A percentile compares a stretch with the other conserved stretches of the same genome.
These are phyloP conservation scores for Listronotus oregonensis DNA, from an alignment of 1,140 invertebrate genomes.

Conservation along the genomic window DNA sequence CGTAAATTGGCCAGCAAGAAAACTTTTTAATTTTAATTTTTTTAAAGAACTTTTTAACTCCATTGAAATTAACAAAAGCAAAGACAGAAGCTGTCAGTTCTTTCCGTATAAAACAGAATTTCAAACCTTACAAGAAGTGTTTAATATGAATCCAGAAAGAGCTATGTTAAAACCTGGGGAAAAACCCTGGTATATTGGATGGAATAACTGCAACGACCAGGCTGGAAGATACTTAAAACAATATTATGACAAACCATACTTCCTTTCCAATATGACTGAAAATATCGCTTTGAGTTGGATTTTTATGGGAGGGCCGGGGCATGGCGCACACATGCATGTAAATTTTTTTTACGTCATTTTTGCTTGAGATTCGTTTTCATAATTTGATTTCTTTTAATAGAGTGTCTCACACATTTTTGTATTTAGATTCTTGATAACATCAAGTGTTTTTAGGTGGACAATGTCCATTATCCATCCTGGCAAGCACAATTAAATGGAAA, in stretches of 20 bases:
- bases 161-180: constrained; percentile 67
- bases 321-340: constrained; percentile 94
- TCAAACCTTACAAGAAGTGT: constrained; percentile 72
- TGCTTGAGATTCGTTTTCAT: too few relatives aligned
- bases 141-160: constrained; percentile 74
- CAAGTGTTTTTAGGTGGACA: constrained; percentile 75
- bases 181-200: constrained; percentile 87
- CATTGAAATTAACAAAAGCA: constrained; percentile 59
- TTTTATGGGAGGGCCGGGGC: constrained; percentile 92
- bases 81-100: constrained; percentile 78
- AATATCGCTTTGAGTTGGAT: constrained; percentile 91
- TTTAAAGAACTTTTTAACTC: constrained; percentile 76
- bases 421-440: too few relatives aligned
- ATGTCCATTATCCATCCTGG: constrained; percentile 90
- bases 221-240: constrained; percentile 74
- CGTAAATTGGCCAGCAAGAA: constrained; percentile 75
- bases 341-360: constrained; percentile 58
- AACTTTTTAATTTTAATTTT: constrained; percentile 74
- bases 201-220: constrained; percentile 89
- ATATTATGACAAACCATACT: constrained; percentile 86
- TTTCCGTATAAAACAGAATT: constrained; percentile 91
- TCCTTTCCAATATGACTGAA: constrained; percentile 82
- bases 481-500: constrained; percentile 87
- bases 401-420: too few relatives aligned
- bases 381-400: too few relatives aligned